Percentiles rank a stretch among this genome's conserved stretches.
Conservation (phyloP, 2,113 vertebrate genomes). For the Mirza zaza region DNA sequence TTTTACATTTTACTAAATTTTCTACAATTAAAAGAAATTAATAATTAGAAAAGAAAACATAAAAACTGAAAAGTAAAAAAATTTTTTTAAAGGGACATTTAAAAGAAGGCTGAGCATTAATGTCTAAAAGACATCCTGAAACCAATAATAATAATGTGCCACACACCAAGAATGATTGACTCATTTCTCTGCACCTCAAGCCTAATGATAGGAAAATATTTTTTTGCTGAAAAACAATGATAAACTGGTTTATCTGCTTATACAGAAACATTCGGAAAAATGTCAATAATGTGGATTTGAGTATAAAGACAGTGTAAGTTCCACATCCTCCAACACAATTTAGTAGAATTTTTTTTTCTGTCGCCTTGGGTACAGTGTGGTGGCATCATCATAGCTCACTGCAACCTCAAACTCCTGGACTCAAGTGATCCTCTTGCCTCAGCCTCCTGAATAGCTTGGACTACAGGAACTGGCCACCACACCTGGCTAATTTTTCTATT, state of each 20-base stretch:
- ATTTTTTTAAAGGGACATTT: not conserved
- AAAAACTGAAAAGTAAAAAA: not conserved
- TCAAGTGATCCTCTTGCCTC: no score
- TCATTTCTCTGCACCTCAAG: not conserved
- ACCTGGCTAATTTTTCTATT: no score
- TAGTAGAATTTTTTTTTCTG: no score
- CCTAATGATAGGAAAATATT: constrained; percentile 3
- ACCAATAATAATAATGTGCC: not conserved
- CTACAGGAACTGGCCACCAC: no score
- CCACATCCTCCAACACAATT: not conserved
- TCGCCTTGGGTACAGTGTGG: no score
- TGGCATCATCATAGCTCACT: no score
- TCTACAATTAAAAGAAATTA: not conserved
- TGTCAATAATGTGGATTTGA: not conserved
- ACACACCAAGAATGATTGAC: not conserved
- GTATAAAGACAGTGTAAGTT: constrained; percentile 5
- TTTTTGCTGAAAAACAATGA: constrained; percentile 37
- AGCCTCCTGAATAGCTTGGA: no score
- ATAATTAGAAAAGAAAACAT: not conserved
- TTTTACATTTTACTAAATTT: constrained; percentile 13
- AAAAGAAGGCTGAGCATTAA: not conserved
- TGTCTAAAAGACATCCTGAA: not conserved
- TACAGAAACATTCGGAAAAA: not conserved
- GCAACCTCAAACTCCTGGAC: no score
- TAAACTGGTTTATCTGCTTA: not conserved